Base-by-base conservation (phyloP, 1,140 invertebrate genomes). In the Samia ricini region DNA sequence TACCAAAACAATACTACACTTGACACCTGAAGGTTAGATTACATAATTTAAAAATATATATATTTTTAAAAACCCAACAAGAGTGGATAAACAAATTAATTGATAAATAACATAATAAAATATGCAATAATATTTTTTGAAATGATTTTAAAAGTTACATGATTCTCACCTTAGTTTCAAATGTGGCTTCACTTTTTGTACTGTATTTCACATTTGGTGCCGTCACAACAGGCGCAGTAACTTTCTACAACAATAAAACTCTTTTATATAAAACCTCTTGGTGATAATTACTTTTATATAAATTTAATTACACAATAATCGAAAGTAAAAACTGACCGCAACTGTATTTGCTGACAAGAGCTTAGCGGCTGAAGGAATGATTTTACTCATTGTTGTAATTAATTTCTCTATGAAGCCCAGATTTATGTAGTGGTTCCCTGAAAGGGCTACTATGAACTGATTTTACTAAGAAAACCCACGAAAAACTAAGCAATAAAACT, bases 81-180 rank as follows among this genome's bases (percentile, higher is more conserved):
- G 51, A 2, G 7, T 3, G 3, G 6, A 8, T 52, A 21, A 21
- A 42, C 1, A 15, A 20, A 23, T 21, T 22, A 15, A 7, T 52
- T 52, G 8, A 22, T 7, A 21, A 52, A 6, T n/a, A 52, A 22
- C 0, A 15, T 21, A 51, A 51, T 23, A 23, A 52, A 7, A 52
- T 19, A 1, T 22, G n/a, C 12, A 52, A n/a, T n/a, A n/a, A n/a
- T 22, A 12, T 22, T 18, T 29, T 56, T 29, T 65, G 56, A 60
- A 29, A 20, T 29, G 50, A 56, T 29, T 23, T 19, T 59, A 21
- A 19, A 50, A 42, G 33, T 42, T 42, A 26, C 3, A 15, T 42
- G 33, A 42, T 24, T n/a, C 21, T 77, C 89, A 93, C 93, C 88
- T 95, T 95, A 2, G 93, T 94, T 89, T 96, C 94, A 83, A 95